A percentile compares a stretch with the other conserved stretches of the same genome.
Conservation (phyloP, 2,888 invertebrate species). For the Heteromurus nitidus region DNA sequence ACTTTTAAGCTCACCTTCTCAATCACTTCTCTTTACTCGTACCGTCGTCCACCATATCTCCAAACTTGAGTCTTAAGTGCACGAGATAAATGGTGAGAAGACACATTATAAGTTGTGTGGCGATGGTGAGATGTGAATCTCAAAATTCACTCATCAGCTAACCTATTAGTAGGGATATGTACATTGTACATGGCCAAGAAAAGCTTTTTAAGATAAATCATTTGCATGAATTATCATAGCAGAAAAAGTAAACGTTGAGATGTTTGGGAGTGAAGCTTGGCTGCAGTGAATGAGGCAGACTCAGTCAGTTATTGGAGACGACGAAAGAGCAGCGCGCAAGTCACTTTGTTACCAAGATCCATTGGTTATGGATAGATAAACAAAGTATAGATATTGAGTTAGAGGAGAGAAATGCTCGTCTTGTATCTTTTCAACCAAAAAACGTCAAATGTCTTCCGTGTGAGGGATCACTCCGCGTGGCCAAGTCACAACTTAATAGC, state of each 20-base stretch:
- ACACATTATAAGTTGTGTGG: conserved; percentile 3
- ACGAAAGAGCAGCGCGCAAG: too few species aligned
- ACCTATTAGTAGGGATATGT: conserved; percentile 1
- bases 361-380: too few species aligned
- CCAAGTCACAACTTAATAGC: too few species aligned
- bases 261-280: background rate
- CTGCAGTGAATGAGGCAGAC: too few species aligned
- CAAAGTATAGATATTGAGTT: too few species aligned
- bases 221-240: conserved; percentile 46
- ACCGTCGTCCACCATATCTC: background rate
- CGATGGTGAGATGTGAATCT: conserved; percentile 8
- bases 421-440: too few species aligned
- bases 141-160: conserved; percentile 4
- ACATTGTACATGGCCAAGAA: conserved; percentile 17
- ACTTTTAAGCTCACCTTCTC: conserved; percentile 23
- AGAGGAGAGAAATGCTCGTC: too few species aligned
- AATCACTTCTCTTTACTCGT: background rate
- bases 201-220: conserved; percentile 38
- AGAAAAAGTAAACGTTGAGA: background rate
- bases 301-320: too few species aligned
- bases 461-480: too few species aligned
- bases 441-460: too few species aligned
- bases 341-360: too few species aligned
- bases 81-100: background rate
- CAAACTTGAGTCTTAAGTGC: background rate